A percentile compares a stretch with the other conserved stretches of the same genome.
phyloP scores from a whole-genome alignment of 1,140 invertebrate genomes.

The Monochamus saltuarius region DNA sequence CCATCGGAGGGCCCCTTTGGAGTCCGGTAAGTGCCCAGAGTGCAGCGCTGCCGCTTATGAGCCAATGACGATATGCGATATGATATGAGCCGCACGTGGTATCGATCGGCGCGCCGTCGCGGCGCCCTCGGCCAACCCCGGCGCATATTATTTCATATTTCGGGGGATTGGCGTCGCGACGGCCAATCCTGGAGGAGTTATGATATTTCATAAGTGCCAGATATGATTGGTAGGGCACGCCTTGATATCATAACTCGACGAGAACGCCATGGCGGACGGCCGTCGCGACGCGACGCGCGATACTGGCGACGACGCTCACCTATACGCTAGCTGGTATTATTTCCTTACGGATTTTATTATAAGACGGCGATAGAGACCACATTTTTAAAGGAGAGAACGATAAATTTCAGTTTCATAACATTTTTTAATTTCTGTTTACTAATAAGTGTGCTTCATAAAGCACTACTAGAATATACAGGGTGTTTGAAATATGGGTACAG shows the following conservation, averaged over 20 bases:
- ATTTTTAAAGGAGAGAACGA: too few species aligned
- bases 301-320: slow-evolving; percentile 16
- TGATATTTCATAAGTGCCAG: slow-evolving; percentile 45
- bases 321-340: background rate
- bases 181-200: slow-evolving; percentile 41
- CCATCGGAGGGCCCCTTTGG: background rate
- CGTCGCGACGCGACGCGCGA: slow-evolving; percentile 2
- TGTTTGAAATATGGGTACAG: too few species aligned
- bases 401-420: too few species aligned
- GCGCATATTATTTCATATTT: slow-evolving; percentile 49
- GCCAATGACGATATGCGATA: slow-evolving; percentile 49
- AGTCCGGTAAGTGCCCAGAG: background rate
- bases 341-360: background rate
- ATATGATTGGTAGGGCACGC: slow-evolving; percentile 44
- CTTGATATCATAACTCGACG: background rate
- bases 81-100: slow-evolving; percentile 48
- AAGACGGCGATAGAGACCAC: too few species aligned
- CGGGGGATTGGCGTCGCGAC: slow-evolving; percentile 41
- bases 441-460: too few species aligned
- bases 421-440: too few species aligned
- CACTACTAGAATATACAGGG: too few species aligned
- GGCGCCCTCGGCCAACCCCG: slow-evolving; percentile 18
- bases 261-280: too few species aligned
- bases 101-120: slow-evolving; percentile 40
- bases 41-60: background rate